Evolutionary conservation across 2,888 invertebrate species (phyloP), one percentile per base, ranked within the genome.

Genomic region (Linnaemya tessellans): DNA sequence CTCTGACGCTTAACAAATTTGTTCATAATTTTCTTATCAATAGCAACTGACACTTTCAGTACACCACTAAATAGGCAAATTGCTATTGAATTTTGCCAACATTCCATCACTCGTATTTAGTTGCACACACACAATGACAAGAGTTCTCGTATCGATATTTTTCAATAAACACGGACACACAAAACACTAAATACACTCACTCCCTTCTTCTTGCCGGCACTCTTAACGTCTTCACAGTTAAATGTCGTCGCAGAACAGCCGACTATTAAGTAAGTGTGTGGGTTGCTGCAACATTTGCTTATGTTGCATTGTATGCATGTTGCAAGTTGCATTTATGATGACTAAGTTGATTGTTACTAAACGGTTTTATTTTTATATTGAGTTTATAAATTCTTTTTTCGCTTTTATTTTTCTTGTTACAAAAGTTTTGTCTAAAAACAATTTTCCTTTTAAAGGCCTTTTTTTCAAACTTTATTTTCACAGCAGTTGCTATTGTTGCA

Each of bases 301-400:
- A 54, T 79, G 10, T 30, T 41, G 46, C 11, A 64, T 79, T 74
- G 81, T 49, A 70, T 58, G 58, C 62, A 64, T 75, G 77, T 78
- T 79, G 60, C 64, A 62, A 82, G 81, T 85, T 82, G 65, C 85
- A 85, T 82, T 82, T 85, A 81, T 81, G 85, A 85, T 85, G 82
- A 85, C 85, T 85, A 70, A 85, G 74, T 85, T 75, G 79, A 82
- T 85, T 74, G 85, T 84, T 80, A 84, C 84, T 81, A 77, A 84
- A 84, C 78, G 84, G 67, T 84, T 78, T 60, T 60, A 51, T 51
- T 64, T 60, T 70, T 70, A 41, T 81, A 60, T 74, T 74, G 58
- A 67, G 67, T 73, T 22, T 20, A 54, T 15, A 35, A 30, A 13
- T 73, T 35, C n/a, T 46, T 67, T 67, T 54, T 30, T 15, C 30